A percentile compares a stretch with the other conserved stretches of the same genome.
phyloP scores from a whole-genome alignment of 1,140 invertebrate genomes.

The Papilio polytes region DNA sequence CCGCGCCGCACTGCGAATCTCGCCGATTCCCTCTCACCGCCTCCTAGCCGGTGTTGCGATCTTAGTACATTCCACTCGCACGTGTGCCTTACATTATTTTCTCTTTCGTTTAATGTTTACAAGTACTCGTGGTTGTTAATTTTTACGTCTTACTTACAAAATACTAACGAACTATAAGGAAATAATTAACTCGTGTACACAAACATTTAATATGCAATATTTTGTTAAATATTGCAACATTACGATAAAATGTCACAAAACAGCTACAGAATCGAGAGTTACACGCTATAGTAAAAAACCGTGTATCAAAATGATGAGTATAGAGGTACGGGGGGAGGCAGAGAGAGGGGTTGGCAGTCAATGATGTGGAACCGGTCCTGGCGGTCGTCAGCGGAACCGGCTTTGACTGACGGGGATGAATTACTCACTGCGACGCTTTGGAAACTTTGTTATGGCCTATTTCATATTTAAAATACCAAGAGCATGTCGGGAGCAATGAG shows the following conservation, averaged over 20 bases:
- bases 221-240: background rate
- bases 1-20: constrained; percentile 75
- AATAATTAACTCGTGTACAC: background rate
- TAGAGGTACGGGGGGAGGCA: constrained; percentile 56
- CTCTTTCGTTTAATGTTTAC: constrained; percentile 57
- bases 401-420: constrained; percentile 77
- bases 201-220: background rate
- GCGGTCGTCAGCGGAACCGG: constrained; percentile 71
- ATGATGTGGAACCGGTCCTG: constrained; percentile 79
- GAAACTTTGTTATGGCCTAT: constrained; percentile 55
- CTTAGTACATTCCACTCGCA: constrained; percentile 71
- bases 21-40: constrained; percentile 67
- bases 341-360: constrained; percentile 72
- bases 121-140: constrained; percentile 13
- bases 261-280: constrained; percentile 72
- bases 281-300: constrained; percentile 59
- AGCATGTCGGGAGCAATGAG: constrained; percentile 36
- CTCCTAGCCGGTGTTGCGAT: constrained; percentile 68
- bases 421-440: constrained; percentile 68
- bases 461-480: constrained; percentile 50
- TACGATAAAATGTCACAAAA: background rate
- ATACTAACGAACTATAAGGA: background rate
- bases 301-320: constrained; percentile 62
- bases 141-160: constrained; percentile 24
- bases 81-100: constrained; percentile 72